These are phyloP conservation scores for Semaprochilodus insignis DNA, from an alignment of 2,797 vertebrate species.

Conservation along the genomic window DNA sequence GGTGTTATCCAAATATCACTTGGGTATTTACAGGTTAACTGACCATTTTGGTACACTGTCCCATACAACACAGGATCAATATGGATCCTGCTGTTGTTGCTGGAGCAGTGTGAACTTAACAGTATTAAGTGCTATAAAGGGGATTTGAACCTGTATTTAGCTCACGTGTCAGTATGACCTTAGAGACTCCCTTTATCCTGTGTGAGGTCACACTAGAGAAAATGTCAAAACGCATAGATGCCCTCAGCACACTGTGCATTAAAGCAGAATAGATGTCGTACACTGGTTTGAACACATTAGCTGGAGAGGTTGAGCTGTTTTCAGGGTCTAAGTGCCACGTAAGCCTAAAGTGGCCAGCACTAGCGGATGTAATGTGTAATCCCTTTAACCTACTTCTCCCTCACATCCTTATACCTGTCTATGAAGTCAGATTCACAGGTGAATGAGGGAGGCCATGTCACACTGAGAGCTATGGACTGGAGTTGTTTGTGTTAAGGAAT, in stretches of 20 bases:
- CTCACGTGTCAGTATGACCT: background rate
- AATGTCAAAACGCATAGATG: background rate
- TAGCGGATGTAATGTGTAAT: conserved; percentile 73
- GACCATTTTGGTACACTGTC: background rate
- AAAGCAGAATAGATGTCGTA: background rate
- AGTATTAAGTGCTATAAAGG: conserved; percentile 4
- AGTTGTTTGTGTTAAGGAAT: background rate
- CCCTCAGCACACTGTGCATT: background rate
- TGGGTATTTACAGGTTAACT: no score
- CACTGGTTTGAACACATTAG: background rate
- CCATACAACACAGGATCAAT: background rate
- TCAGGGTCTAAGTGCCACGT: conserved; percentile 63
- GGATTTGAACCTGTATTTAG: background rate
- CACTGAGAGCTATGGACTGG: background rate
- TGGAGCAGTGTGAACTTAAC: background rate
- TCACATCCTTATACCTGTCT: conserved; percentile 42
- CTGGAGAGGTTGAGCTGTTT: background rate
- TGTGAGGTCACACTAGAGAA: background rate
- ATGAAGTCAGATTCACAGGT: conserved; percentile 33
- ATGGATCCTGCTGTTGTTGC: background rate
- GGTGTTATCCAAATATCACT: background rate
- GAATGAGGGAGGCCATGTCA: background rate
- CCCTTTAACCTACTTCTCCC: conserved; percentile 71
- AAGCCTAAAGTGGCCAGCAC: conserved; percentile 62
- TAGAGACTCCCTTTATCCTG: background rate